These are phyloP conservation scores for Phoxinus dragarum DNA, from an alignment of 2,797 vertebrate species.

Conservation along the genomic window DNA sequence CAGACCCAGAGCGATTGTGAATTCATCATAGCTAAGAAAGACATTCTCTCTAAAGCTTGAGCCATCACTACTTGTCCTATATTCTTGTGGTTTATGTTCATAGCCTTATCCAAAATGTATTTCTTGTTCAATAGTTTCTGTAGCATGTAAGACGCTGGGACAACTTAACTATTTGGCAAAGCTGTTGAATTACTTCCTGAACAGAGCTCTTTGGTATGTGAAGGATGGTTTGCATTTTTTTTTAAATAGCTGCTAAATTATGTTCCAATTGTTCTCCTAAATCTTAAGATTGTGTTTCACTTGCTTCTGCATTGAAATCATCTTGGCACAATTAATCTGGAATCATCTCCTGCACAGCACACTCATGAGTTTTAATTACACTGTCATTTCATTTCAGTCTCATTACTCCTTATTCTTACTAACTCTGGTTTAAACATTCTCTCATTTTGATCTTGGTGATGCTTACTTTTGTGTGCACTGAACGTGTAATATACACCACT, in stretches of 20 bases:
- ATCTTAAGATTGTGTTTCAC: background rate
- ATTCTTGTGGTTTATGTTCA: background rate
- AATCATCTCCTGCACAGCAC: background rate
- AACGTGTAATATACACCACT: background rate
- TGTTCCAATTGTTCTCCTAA: background rate
- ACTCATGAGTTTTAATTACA: background rate
- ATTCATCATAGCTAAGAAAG: background rate
- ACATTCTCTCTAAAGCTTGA: background rate
- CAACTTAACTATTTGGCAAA: background rate
- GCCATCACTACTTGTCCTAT: background rate
- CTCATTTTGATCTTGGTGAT: background rate
- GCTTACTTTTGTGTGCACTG: background rate
- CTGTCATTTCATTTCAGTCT: background rate
- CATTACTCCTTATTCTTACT: background rate
- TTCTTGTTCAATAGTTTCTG: conserved; percentile 41
- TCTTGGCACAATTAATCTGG: background rate
- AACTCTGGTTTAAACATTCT: background rate
- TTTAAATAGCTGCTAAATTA: background rate
- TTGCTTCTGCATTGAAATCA: background rate
- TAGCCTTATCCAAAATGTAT: conserved; percentile 50
- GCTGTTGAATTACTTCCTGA: conserved; percentile 4
- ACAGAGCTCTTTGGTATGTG: background rate
- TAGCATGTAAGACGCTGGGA: conserved; percentile 27
- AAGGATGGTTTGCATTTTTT: background rate
- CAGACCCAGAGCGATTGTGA: background rate